Percentiles rank a stretch among this genome's conserved stretches.
These are phyloP conservation scores for Drosophila pandora DNA, from an alignment of 1,140 invertebrate genomes.

Conservation along the genomic window DNA sequence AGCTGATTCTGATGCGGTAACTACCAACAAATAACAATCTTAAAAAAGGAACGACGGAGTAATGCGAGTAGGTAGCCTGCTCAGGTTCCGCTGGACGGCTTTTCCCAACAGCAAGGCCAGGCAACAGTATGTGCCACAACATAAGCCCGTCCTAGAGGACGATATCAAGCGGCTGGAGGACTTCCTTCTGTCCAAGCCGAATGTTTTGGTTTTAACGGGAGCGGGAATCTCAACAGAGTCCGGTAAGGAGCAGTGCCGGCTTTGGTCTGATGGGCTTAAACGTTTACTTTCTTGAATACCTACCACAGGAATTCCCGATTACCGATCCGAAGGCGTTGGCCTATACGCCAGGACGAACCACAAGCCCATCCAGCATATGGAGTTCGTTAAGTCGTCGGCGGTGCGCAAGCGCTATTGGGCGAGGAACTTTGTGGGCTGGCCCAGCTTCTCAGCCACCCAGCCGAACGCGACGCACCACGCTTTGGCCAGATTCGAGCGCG, in stretches of 20 bases:
- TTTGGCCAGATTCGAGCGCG: constrained; percentile 87
- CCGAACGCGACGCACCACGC: constrained; percentile 88
- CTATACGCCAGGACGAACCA: constrained; percentile 93
- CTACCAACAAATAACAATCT: constrained; percentile 14
- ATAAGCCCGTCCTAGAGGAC: constrained; percentile 86
- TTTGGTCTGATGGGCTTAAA: not conserved
- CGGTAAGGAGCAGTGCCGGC: constrained; percentile 80
- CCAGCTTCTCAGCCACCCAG: constrained; percentile 88
- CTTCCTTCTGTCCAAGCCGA: constrained; percentile 87
- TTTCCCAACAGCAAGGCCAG: constrained; percentile 18
- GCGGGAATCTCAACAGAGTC: constrained; percentile 98
- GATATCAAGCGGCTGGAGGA: constrained; percentile 87
- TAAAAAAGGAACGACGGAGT: not conserved
- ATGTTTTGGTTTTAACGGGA: constrained; percentile 92
- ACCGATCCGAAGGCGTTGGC: constrained; percentile 96
- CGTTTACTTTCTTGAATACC: not conserved
- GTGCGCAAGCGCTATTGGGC: constrained; percentile 96
- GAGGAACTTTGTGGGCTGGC: constrained; percentile 97
- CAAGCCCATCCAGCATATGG: constrained; percentile 92
- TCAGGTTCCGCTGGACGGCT: constrained; percentile 42
- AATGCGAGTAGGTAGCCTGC: constrained; percentile 54
- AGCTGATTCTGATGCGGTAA: constrained; percentile 18
- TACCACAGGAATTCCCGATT: constrained; percentile 94
- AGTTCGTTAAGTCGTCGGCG: constrained; percentile 90
- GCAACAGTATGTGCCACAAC: constrained; percentile 88